Conservation (phyloP, 2,113 vertebrate species). For the Eclectus roratus region DNA sequence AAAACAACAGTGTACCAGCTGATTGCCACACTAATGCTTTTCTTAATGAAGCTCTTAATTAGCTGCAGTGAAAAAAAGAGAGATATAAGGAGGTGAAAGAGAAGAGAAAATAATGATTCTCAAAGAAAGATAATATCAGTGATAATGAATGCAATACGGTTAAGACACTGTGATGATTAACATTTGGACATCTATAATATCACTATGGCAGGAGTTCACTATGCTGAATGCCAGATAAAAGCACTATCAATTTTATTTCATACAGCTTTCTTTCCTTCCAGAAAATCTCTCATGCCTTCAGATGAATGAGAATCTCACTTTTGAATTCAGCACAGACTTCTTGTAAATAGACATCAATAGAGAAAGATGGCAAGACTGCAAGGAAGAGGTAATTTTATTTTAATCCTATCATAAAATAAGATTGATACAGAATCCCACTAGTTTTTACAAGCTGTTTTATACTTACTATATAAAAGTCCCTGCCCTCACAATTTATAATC, state of each 20-base stretch:
- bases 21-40: not conserved
- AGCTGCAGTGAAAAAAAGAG: not conserved
- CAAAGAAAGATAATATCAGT: not conserved
- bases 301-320: not conserved
- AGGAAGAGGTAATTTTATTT: not conserved
- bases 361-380: not conserved
- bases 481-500: not conserved
- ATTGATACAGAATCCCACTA: not conserved
- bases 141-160: not conserved
- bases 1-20: not conserved
- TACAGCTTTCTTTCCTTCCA: not conserved
- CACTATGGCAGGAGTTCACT: not conserved
- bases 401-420: not conserved
- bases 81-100: not conserved
- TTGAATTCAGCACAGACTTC: not conserved
- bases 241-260: not conserved
- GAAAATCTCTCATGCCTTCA: not conserved
- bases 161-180: not conserved
- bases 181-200: not conserved
- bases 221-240: not conserved
- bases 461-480: not conserved
- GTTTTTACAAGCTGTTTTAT: not conserved
- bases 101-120: not conserved
- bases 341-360: not conserved
- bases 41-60: not conserved